phyloP scores from a whole-genome alignment of 2,797 vertebrate species.

The Centropyge bicolor region DNA sequence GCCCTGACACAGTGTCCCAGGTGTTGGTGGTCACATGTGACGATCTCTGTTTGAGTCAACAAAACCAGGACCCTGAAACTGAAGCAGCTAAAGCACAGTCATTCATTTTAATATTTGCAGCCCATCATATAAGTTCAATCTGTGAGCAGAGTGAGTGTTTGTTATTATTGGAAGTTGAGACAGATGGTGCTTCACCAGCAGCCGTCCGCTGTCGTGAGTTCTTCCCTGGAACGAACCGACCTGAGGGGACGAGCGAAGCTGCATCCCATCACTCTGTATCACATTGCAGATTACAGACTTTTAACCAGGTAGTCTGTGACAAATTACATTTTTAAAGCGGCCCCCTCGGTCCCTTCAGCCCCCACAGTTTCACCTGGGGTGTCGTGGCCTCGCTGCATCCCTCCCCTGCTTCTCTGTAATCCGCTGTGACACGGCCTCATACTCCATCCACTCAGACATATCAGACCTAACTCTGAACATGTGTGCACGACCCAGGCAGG shows the following conservation, averaged over 20 bases:
- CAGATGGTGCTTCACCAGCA: constrained; percentile 24
- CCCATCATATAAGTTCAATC: constrained; percentile 11
- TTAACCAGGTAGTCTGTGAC: constrained; percentile 69
- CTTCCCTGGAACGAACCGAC: constrained; percentile 18
- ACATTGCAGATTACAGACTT: constrained; percentile 58
- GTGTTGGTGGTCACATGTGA: no score
- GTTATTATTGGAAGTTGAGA: constrained; percentile 37
- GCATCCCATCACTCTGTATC: constrained; percentile 38
- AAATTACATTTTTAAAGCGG: constrained; percentile 64
- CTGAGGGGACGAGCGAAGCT: constrained; percentile 28
- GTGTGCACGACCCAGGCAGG: constrained; percentile 53
- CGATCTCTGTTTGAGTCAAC: no score
- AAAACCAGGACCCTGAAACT: not conserved
- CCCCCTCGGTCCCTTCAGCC: constrained; percentile 35
- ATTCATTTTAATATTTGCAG: constrained; percentile 16
- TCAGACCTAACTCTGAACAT: constrained; percentile 62
- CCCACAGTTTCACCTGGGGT: constrained; percentile 29
- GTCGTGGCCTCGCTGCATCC: constrained; percentile 35
- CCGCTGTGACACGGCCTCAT: constrained; percentile 48
- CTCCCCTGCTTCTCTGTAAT: constrained; percentile 50
- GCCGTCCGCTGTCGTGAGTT: not conserved
- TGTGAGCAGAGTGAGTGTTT: not conserved
- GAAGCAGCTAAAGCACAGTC: constrained; percentile 16
- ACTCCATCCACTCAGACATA: constrained; percentile 58
- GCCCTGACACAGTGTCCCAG: not conserved